Conservation (phyloP, 1,140 invertebrate species). For the Wiebesia pumilae region DNA sequence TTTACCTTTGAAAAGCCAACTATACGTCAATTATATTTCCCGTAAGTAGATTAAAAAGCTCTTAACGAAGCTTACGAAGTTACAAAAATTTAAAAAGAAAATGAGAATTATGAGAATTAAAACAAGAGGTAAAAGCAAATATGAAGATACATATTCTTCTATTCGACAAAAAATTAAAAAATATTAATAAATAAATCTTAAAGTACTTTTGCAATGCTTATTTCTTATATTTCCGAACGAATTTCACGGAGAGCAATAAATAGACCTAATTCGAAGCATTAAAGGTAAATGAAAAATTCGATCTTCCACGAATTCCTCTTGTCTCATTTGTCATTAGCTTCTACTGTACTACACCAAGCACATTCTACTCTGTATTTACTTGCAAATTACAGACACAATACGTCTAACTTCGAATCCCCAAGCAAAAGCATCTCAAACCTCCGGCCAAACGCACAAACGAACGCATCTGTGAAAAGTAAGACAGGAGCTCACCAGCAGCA, state of each 20-base stretch:
- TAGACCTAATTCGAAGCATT: not conserved
- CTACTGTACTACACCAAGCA: not conserved
- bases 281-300: not conserved
- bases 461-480: not conserved
- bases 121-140: not conserved
- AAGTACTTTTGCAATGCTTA: too few species aligned
- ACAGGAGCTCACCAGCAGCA: not conserved
- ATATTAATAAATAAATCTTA: too few species aligned
- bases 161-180: too few species aligned
- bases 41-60: not conserved
- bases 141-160: not conserved
- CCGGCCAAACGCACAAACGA: not conserved
- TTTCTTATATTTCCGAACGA: too few species aligned
- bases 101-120: not conserved
- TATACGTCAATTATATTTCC: too few species aligned
- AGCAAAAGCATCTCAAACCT: not conserved
- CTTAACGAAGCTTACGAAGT: not conserved
- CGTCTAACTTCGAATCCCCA: not conserved
- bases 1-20: not conserved
- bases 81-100: not conserved
- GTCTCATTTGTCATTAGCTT: not conserved
- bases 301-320: not conserved
- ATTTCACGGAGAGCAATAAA: too few species aligned
- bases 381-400: not conserved
- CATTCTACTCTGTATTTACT: not conserved